phyloP scores from a whole-genome alignment of 2,113 vertebrate genomes.

The Strix uralensis region DNA sequence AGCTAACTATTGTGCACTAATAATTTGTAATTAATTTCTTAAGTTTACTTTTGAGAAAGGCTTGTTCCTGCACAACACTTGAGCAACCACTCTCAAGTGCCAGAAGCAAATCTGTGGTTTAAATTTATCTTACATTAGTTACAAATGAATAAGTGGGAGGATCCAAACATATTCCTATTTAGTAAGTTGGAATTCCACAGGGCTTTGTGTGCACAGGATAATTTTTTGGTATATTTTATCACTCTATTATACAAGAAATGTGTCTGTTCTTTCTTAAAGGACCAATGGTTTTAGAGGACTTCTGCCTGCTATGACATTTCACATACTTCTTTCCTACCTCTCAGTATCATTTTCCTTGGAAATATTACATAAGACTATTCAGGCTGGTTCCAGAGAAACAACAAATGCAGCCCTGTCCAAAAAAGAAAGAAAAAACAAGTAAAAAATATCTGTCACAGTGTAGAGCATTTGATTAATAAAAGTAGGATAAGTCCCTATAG shows the following conservation, averaged over 20 bases:
- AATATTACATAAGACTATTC: neutral
- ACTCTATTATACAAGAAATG: neutral
- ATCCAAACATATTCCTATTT: neutral
- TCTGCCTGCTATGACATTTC: neutral
- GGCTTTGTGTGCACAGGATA: neutral
- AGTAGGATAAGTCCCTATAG: neutral
- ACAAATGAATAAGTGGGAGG: neutral
- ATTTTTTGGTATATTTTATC: neutral
- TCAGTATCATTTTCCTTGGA: neutral
- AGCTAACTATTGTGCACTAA: neutral
- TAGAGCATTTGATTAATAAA: neutral
- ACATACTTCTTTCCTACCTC: neutral
- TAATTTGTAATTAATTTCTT: neutral
- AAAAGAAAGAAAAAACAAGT: neutral
- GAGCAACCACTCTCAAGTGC: neutral
- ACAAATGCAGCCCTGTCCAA: rapidly evolving
- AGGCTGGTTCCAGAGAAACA: neutral
- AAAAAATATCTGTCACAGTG: neutral
- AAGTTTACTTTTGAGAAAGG: neutral
- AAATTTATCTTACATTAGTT: neutral
- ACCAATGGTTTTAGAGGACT: neutral
- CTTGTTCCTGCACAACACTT: neutral
- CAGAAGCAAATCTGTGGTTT: neutral
- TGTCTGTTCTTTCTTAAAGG: neutral
- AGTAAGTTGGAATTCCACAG: neutral